Evolutionary conservation across 2,797 vertebrate genomes (phyloP).

Genomic region (Sphenopsis melanotis): DNA sequence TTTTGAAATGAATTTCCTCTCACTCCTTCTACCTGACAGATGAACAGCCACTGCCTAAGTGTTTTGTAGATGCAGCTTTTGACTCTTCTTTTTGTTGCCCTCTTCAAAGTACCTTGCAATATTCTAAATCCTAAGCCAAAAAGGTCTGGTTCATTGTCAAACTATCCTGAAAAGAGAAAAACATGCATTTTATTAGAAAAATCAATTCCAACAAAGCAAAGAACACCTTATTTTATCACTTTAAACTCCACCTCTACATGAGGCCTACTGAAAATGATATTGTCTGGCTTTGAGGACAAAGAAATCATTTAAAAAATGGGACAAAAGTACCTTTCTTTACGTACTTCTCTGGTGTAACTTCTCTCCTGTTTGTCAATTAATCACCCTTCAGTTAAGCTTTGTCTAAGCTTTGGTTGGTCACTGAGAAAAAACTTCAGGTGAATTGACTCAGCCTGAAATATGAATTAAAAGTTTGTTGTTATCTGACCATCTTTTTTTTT

Average conservation of each 20-base stretch:
- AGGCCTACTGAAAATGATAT: neutral
- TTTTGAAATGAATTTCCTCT: neutral
- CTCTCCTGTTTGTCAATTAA: neutral
- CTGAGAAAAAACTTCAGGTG: neutral
- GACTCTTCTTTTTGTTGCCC: neutral
- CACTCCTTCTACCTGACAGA: neutral
- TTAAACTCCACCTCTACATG: neutral
- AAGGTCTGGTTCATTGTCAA: neutral
- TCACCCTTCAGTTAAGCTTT: neutral
- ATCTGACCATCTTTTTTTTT: neutral
- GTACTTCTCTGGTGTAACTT: neutral
- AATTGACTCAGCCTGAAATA: neutral
- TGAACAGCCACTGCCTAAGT: neutral
- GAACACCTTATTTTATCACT: neutral
- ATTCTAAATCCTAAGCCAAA: neutral
- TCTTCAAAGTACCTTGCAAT: neutral
- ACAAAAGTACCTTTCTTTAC: neutral
- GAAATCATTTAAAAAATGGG: rapidly evolving
- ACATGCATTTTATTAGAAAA: neutral
- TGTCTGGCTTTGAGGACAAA: neutral
- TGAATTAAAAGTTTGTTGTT: neutral
- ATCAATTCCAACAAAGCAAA: neutral
- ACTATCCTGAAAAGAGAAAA: neutral
- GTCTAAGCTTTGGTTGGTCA: neutral
- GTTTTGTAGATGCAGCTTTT: neutral